phyloP scores from a whole-genome alignment of 1,140 invertebrate species.

The Drosophila ohnishii region DNA sequence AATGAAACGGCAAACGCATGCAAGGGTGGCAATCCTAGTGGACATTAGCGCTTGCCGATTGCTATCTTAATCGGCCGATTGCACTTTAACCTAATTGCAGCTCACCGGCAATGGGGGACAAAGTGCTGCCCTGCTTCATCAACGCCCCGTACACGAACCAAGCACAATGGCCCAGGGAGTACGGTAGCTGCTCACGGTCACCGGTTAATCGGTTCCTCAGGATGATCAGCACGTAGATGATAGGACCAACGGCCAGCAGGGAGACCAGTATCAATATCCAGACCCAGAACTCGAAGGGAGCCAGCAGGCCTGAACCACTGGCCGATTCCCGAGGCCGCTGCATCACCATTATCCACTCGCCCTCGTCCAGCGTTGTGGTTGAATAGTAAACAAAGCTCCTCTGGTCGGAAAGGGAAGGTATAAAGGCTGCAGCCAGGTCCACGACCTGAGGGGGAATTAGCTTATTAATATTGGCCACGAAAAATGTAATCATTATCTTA shows the following conservation, averaged over 20 bases:
- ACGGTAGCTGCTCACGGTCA: slow-evolving; percentile 84
- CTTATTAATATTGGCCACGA: neutral
- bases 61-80: slow-evolving; percentile 57
- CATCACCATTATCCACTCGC: slow-evolving; percentile 90
- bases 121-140: slow-evolving; percentile 92
- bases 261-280: slow-evolving; percentile 91
- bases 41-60: slow-evolving; percentile 45
- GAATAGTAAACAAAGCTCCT: slow-evolving; percentile 86
- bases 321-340: slow-evolving; percentile 90
- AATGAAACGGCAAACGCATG: slow-evolving; percentile 73
- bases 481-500: neutral
- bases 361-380: slow-evolving; percentile 86
- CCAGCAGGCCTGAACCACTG: slow-evolving; percentile 91
- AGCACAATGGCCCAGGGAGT: slow-evolving; percentile 87
- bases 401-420: slow-evolving; percentile 87
- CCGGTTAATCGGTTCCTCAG: slow-evolving; percentile 85
- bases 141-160: slow-evolving; percentile 95
- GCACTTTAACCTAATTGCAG: slow-evolving; percentile 60
- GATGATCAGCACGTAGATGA: slow-evolving; percentile 89
- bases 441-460: slow-evolving; percentile 79
- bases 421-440: slow-evolving; percentile 90
- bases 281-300: slow-evolving; percentile 90
- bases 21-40: slow-evolving; percentile 3
- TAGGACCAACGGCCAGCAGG: slow-evolving; percentile 89
- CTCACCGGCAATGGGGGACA: slow-evolving; percentile 90